Percentiles rank a stretch among this genome's conserved stretches.
Conservation (phyloP, 2,113 vertebrate genomes). For the Periophthalmus modestus region DNA sequence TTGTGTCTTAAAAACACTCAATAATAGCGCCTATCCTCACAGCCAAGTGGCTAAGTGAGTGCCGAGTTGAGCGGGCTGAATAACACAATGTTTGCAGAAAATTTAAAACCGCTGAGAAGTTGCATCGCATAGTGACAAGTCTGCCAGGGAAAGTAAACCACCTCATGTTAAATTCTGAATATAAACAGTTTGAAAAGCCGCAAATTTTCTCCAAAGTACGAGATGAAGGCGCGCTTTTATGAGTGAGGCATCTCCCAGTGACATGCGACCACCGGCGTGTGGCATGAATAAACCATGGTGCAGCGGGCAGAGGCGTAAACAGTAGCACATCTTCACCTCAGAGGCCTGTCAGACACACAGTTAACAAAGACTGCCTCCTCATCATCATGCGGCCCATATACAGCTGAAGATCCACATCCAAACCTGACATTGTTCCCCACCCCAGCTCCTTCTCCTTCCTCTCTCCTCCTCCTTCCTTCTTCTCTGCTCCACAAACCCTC, state of each 20-base stretch:
- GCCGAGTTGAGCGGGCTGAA: constrained; percentile 4
- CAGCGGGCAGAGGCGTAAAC: constrained; percentile 65
- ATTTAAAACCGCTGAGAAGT: constrained; percentile 32
- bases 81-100: constrained; percentile 47
- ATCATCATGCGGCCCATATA: constrained; percentile 58
- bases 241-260: constrained; percentile 67
- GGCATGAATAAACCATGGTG: constrained; percentile 79
- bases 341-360: constrained; percentile 68
- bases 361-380: constrained; percentile 68
- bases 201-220: constrained; percentile 35
- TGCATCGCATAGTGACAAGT: constrained; percentile 47
- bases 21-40: constrained; percentile 27
- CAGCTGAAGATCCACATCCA: constrained; percentile 62
- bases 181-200: constrained; percentile 51
- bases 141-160: constrained; percentile 38
- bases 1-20: not conserved
- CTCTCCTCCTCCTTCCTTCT: constrained; percentile 17
- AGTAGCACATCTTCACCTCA: constrained; percentile 71
- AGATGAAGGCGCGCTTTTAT: constrained; percentile 61
- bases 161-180: constrained; percentile 39
- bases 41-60: constrained; percentile 32
- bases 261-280: constrained; percentile 68
- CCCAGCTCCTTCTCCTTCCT: not conserved
- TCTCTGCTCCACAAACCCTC: constrained; percentile 25
- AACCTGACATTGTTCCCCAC: constrained; percentile 55